phyloP scores from a whole-genome alignment of 2,113 vertebrate species.

The Perca schrenkii region DNA sequence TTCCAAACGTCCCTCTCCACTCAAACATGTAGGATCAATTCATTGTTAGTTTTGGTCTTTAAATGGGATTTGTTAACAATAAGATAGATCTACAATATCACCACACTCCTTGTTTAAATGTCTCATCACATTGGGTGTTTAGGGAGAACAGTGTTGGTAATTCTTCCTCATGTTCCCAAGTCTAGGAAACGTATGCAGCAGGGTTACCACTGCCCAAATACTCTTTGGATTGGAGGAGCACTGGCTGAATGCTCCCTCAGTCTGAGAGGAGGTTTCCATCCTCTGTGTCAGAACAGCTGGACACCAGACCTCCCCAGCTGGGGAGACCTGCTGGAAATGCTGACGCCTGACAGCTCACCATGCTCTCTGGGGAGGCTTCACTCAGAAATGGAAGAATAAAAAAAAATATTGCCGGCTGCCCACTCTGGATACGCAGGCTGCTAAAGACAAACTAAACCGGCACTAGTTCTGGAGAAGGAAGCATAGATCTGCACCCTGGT shows the following conservation, averaged over 20 bases:
- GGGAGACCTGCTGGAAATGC: slow-evolving; percentile 60
- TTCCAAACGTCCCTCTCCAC: no score
- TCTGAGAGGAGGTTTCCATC: slow-evolving; percentile 13
- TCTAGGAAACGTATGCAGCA: not conserved
- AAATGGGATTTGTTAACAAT: not conserved
- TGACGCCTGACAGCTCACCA: slow-evolving; percentile 42
- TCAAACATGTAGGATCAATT: not conserved
- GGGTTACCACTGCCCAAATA: not conserved
- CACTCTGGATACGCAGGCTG: slow-evolving; percentile 67
- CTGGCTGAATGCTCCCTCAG: not conserved
- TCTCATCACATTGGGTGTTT: not conserved
- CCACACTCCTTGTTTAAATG: not conserved
- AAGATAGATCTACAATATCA: not conserved
- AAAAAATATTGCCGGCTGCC: slow-evolving; percentile 25
- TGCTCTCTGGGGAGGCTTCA: slow-evolving; percentile 41
- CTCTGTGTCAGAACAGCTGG: slow-evolving; percentile 73
- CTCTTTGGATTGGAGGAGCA: not conserved
- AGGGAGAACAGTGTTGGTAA: not conserved
- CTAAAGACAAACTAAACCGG: slow-evolving; percentile 74
- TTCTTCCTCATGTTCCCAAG: not conserved
- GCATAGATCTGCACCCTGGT: slow-evolving; percentile 27
- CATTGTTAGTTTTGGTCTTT: not conserved
- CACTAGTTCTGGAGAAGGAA: slow-evolving; percentile 45
- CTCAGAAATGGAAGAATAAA: slow-evolving; percentile 34
- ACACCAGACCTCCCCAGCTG: slow-evolving; percentile 71